Base-by-base conservation (phyloP, 53 echinoderm and acorn worm species). In the Astropecten irregularis region DNA sequence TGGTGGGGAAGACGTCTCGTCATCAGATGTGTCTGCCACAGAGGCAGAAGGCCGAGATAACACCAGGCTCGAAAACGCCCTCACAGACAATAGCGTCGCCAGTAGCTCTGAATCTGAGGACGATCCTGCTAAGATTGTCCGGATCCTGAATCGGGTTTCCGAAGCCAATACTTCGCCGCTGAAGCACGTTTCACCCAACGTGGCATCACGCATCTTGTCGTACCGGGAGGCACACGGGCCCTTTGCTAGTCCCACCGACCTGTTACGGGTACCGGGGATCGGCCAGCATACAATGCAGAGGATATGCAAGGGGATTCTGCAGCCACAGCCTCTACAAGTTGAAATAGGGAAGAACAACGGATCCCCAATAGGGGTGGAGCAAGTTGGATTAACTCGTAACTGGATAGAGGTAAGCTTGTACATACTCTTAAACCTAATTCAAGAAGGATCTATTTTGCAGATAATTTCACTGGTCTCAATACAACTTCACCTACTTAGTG, bases 201-300 rank as follows among this genome's bases (percentile, higher is more conserved):
- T 83, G 10, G 83, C 88, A 3, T 28, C 39, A 34, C 44, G 54
- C 3, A 92, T 95, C 22, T 32, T 77, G 3, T 51, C 63, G 36
- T 81, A 92, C 69, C 83, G 95, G 37, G 89, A 87, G 31, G 49
- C 66, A 10, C 46, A 76, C 16, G 96, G 96, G 33, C 69, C 83
- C 13, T 93, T 89, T 33, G 8, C 55, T 0, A 64, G 38, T 0
- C 25, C 88, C 3, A 53, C 53, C n/a, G 90, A 91, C 33, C 47
- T 95, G 10, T 40, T 93, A 38, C 23, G 28, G 11, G 83, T 95
- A 9, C 86, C 83, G 15, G 91, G 93, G 0, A 74, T 95, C 49
- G 93, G 93, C 16, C 57, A 68, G 55, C 83, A 76, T 33, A 89
- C 63, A 0, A 46, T 92, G 56, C 71, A 82, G 55, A 20, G 63